These are phyloP conservation scores for Tinamus major DNA, from an alignment of 2,797 vertebrate genomes.

Conservation along the genomic window DNA sequence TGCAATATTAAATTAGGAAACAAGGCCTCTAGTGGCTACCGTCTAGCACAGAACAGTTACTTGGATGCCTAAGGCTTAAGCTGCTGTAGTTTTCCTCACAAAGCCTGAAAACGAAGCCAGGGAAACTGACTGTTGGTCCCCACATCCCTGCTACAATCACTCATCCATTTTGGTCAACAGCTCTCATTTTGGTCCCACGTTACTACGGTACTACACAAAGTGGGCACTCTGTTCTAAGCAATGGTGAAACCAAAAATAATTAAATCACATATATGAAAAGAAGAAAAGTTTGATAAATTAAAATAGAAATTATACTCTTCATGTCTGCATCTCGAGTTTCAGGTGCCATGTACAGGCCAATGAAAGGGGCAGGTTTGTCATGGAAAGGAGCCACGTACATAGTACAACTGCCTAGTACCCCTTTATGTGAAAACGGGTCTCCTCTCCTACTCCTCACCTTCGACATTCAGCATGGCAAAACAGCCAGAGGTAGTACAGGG, in stretches of 20 bases:
- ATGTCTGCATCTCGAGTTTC: background rate
- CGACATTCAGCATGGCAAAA: background rate
- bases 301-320: background rate
- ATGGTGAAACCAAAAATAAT: background rate
- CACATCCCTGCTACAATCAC: background rate
- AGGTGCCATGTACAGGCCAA: background rate
- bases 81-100: background rate
- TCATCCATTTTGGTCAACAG: background rate
- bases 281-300: background rate
- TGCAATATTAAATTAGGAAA: background rate
- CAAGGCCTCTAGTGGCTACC: background rate
- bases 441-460: background rate
- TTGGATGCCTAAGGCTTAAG: background rate
- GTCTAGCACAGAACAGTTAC: background rate
- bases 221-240: background rate
- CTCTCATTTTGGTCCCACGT: background rate
- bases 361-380: background rate
- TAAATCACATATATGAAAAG: background rate
- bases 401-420: background rate
- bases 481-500: background rate
- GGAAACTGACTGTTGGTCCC: background rate
- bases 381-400: background rate
- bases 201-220: background rate
- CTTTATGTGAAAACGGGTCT: background rate
- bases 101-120: background rate